These are phyloP conservation scores for Limenitis camilla DNA, from an alignment of 2,888 invertebrate species.

Conservation along the genomic window DNA sequence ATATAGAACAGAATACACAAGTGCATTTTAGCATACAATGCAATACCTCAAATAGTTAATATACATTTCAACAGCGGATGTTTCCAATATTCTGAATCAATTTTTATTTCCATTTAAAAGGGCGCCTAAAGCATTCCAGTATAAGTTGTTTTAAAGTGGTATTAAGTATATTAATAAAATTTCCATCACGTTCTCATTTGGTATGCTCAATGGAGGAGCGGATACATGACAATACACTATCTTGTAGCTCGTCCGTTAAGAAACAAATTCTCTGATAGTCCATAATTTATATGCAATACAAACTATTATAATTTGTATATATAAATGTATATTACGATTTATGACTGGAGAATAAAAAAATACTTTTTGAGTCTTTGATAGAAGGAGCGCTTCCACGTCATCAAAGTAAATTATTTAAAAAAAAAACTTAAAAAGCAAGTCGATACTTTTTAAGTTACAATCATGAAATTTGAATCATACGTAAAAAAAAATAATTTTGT, in stretches of 20 bases:
- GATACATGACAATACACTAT: slow-evolving; percentile 35
- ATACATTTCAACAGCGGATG: too few relatives aligned
- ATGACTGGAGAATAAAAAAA: too few relatives aligned
- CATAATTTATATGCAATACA: slow-evolving; percentile 45
- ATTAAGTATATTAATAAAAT: slow-evolving; percentile 11
- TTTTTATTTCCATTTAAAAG: neutral
- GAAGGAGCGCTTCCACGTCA: too few relatives aligned
- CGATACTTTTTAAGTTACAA: too few relatives aligned
- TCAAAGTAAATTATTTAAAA: too few relatives aligned
- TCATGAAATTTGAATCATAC: too few relatives aligned
- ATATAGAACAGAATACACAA: too few relatives aligned
- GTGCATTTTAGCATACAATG: neutral
- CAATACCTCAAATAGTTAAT: neutral
- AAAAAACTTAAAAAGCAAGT: too few relatives aligned
- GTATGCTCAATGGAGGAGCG: slow-evolving; percentile 45
- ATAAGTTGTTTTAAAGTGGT: neutral
- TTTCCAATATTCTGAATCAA: too few relatives aligned
- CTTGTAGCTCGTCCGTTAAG: slow-evolving; percentile 34
- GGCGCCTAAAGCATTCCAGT: neutral
- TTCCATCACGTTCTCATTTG: slow-evolving; percentile 37
- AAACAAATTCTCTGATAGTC: slow-evolving; percentile 49
- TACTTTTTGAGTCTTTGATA: too few relatives aligned
- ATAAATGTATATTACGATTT: too few relatives aligned
- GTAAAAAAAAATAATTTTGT: too few relatives aligned
- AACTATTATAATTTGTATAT: slow-evolving; percentile 18